These are phyloP conservation scores for Cephus rjabovi DNA, from an alignment of 2,888 invertebrate genomes.

Conservation along the genomic window DNA sequence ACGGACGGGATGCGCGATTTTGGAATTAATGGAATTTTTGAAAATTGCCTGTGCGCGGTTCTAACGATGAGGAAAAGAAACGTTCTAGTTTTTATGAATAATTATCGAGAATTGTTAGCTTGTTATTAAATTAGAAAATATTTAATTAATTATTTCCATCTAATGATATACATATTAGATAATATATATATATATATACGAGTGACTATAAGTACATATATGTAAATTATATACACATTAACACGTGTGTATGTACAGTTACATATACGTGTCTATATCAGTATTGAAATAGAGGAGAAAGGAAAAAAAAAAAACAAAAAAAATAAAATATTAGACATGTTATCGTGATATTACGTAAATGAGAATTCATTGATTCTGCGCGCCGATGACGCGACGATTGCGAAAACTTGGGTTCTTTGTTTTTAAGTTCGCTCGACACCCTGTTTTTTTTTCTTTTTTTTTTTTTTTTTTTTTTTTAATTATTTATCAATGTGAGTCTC, in stretches of 20 bases:
- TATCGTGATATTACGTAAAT: constrained; percentile 42
- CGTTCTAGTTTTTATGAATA: constrained; percentile 38
- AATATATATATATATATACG: constrained; percentile 42
- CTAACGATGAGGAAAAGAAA: background rate
- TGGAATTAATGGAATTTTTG: too few species aligned
- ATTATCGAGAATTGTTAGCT: constrained; percentile 43
- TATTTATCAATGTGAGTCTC: too few species aligned
- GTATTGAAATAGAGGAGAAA: background rate
- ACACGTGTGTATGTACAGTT: constrained; percentile 24
- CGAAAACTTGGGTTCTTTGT: too few species aligned
- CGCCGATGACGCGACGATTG: too few species aligned
- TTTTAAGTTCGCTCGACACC: too few species aligned
- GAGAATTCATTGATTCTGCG: too few species aligned
- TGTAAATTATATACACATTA: constrained; percentile 17
- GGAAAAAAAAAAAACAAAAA: constrained; percentile 24
- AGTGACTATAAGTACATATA: constrained; percentile 35
- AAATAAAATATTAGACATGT: constrained; percentile 60
- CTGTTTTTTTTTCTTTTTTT: too few species aligned
- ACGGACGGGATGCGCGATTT: too few species aligned
- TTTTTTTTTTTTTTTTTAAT: too few species aligned
- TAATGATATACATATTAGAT: constrained; percentile 66
- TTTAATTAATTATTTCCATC: constrained; percentile 67
- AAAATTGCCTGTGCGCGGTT: too few species aligned
- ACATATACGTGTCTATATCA: constrained; percentile 23
- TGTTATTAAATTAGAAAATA: constrained; percentile 49